Conservation (phyloP, 2,113 vertebrate genomes). For the Dendrocopos noguchii region DNA sequence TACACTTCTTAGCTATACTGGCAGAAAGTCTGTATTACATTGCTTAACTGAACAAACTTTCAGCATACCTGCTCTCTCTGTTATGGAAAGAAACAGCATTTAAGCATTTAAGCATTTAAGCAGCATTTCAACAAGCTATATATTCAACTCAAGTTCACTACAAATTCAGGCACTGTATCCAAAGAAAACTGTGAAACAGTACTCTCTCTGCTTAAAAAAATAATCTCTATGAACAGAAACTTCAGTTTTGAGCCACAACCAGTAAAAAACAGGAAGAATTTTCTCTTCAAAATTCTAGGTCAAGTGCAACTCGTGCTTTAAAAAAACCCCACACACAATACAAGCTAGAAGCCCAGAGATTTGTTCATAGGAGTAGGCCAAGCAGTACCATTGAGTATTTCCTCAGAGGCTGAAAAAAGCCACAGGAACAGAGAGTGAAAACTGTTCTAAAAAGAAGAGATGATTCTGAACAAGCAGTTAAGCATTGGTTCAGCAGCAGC, state of each 20-base stretch:
- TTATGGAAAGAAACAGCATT: not conserved
- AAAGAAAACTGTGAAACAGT: not conserved
- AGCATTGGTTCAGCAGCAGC: not conserved
- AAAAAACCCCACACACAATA: not conserved
- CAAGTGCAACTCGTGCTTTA: not conserved
- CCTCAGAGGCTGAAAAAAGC: not conserved
- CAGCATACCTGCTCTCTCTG: not conserved
- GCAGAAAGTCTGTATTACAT: not conserved
- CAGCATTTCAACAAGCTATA: not conserved
- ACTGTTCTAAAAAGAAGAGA: not conserved
- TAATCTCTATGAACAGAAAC: not conserved
- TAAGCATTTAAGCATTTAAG: no score
- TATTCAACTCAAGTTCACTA: not conserved
- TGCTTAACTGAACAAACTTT: not conserved
- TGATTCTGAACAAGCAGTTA: not conserved
- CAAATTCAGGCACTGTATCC: not conserved
- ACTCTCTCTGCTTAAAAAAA: not conserved
- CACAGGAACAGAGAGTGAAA: not conserved
- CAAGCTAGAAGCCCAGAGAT: not conserved
- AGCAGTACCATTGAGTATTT: not conserved
- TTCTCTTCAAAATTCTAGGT: not conserved
- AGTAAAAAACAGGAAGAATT: not conserved
- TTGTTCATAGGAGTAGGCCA: not conserved
- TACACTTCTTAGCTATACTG: not conserved
- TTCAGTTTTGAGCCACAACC: not conserved